Conservation (phyloP, 2,888 invertebrate species). For the Mythimna ferrago region DNA sequence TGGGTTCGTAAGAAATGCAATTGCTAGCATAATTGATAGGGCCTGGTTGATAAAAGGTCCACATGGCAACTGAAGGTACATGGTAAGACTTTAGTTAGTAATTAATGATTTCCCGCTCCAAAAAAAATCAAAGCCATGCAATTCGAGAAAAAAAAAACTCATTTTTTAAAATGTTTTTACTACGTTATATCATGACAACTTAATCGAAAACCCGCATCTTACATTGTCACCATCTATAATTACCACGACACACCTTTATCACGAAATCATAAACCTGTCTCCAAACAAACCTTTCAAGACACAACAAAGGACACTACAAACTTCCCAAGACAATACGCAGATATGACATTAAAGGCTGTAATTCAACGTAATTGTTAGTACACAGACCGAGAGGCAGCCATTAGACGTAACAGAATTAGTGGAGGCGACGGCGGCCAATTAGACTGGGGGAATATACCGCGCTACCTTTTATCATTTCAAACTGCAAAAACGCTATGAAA, state of each 20-base stretch:
- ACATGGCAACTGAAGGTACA: too few relatives aligned
- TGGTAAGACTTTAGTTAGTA: too few relatives aligned
- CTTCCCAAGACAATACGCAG: conserved; percentile 46
- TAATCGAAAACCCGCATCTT: background rate
- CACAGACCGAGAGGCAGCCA: conserved; percentile 75
- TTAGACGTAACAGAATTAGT: conserved; percentile 79
- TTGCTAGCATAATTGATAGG: too few relatives aligned
- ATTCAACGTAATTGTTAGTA: conserved; percentile 72
- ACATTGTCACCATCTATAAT: background rate
- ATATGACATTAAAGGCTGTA: conserved; percentile 56
- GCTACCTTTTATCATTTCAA: conserved; percentile 47
- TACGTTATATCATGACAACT: background rate
- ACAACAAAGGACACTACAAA: conserved; percentile 35
- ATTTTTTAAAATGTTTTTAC: background rate
- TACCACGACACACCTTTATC: background rate
- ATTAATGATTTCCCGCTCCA: too few relatives aligned
- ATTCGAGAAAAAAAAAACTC: too few relatives aligned
- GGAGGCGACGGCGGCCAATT: conserved; percentile 69
- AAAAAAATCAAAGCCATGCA: too few relatives aligned
- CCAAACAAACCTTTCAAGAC: background rate
- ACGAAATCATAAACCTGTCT: background rate
- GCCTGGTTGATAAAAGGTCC: too few relatives aligned
- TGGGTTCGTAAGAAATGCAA: too few relatives aligned
- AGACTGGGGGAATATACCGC: conserved; percentile 42
- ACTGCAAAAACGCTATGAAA: conserved; percentile 22